Base-by-base conservation (phyloP, 1,140 invertebrate genomes). In the Batillaria attramentaria region DNA sequence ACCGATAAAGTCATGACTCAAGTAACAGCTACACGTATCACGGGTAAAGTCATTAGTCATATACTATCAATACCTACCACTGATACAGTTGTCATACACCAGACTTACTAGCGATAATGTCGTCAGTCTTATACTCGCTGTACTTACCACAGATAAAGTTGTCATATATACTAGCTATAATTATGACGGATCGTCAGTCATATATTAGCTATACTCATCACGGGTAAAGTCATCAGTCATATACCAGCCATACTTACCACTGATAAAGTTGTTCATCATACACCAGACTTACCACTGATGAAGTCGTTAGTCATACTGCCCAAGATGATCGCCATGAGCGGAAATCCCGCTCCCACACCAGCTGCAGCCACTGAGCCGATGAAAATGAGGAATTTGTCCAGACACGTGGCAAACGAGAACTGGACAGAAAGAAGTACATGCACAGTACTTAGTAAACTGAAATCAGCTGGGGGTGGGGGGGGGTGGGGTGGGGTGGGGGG, bases 251-350 rank as follows among this genome's bases (percentile, higher is more conserved):
- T 20, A 20, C 28, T 0, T 24, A 69, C 24, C n/a, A 69, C 37
- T 31, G 6, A 69, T 37, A 6, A 69, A n/a, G 6, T 6, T n/a
- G 6, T 4, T 35, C 39, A 37, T 1, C 68, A 31, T 46, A 6
- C 13, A 65, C 13, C 31, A 42, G 39, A 73, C 80, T 83, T 66
- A 86, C 87, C 85, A 39, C 41, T 75, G 16, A 90, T 81, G 77
- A 91, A 91, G 1, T 79, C 76, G 77, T 90, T 84, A 31, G 87
- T 87, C 86, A 91, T 88, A 43, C 87, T 82, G 20, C 90, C 90
- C 72, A 91, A 90, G 33, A 91, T 79, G 24, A 91, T 81, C 35
- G 89, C 87, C 79, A 91, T 80, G 0, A 89, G 74, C 4, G 90
- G 90, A 83, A 87, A 86, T 39, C 85, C 86, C 18, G 86, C 83